A percentile compares a stretch with the other conserved stretches of the same genome.
Evolutionary conservation across 2,113 vertebrate genomes (phyloP).

Genomic region (Chloropsis cyanopogon): DNA sequence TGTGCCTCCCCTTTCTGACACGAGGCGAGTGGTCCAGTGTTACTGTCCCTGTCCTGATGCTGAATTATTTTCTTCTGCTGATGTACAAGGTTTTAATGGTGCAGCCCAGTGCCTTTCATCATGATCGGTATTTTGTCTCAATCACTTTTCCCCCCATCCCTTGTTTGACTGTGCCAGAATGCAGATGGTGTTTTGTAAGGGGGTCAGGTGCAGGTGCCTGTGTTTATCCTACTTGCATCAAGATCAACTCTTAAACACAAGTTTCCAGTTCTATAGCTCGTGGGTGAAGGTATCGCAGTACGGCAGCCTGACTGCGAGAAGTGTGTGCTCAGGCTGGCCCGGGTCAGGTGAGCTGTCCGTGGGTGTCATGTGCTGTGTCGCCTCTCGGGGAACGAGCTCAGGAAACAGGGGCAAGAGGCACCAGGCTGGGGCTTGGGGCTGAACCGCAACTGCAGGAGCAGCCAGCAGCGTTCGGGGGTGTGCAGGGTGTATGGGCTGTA

Average conservation of each 20-base stretch:
- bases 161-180: background rate
- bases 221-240: background rate
- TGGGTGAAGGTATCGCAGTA: background rate
- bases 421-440: rapidly evolving
- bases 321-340: rapidly evolving
- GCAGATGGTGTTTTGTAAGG: background rate
- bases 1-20: background rate
- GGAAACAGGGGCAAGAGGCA: rapidly evolving
- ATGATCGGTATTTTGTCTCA: background rate
- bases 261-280: rapidly evolving
- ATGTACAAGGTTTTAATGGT: background rate
- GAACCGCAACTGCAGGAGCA: background rate
- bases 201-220: background rate
- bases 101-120: background rate
- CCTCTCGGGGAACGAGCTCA: rapidly evolving
- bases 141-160: background rate
- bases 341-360: rapidly evolving
- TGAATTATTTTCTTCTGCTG: background rate
- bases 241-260: background rate
- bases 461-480: rapidly evolving
- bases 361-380: background rate
- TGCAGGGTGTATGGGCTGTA: too few relatives aligned
- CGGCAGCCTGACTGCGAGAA: rapidly evolving
- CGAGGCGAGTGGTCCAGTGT: background rate
- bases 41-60: background rate